phyloP scores from a whole-genome alignment of 2,888 invertebrate species.

The Macrostomum cliftonense region DNA sequence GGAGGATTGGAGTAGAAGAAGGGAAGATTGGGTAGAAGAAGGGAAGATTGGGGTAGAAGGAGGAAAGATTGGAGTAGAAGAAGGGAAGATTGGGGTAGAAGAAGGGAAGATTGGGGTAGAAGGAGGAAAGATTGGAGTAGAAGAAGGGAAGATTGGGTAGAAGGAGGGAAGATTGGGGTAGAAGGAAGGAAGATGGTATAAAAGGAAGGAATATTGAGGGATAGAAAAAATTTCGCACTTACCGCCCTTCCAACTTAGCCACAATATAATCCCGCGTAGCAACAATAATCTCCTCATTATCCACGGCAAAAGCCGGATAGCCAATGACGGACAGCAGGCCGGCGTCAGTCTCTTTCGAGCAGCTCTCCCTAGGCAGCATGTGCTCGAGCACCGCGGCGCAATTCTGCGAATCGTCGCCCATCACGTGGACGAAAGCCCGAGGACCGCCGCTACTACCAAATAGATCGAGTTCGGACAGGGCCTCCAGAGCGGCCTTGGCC shows the following conservation, averaged over 20 bases:
- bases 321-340: slow-evolving; percentile 80
- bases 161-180: too few relatives aligned
- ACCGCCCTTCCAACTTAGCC: slow-evolving; percentile 45
- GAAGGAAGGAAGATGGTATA: too few relatives aligned
- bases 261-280: slow-evolving; percentile 62
- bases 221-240: not conserved
- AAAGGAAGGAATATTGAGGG: too few relatives aligned
- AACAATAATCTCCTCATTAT: slow-evolving; percentile 72
- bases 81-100: too few relatives aligned
- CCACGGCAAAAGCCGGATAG: slow-evolving; percentile 94
- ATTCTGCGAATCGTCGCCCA: slow-evolving; percentile 95
- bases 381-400: slow-evolving; percentile 71
- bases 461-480: slow-evolving; percentile 89
- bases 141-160: too few relatives aligned
- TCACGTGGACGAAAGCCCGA: slow-evolving; percentile 83
- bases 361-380: slow-evolving; percentile 44
- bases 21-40: too few relatives aligned
- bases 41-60: too few relatives aligned
- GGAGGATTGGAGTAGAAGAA: too few relatives aligned
- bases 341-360: slow-evolving; percentile 67
- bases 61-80: too few relatives aligned
- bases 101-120: too few relatives aligned
- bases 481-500: slow-evolving; percentile 64
- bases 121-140: too few relatives aligned
- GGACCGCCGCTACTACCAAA: slow-evolving; percentile 88